These are phyloP conservation scores for Zygaena filipendulae DNA, from an alignment of 2,888 invertebrate species.

Conservation along the genomic window DNA sequence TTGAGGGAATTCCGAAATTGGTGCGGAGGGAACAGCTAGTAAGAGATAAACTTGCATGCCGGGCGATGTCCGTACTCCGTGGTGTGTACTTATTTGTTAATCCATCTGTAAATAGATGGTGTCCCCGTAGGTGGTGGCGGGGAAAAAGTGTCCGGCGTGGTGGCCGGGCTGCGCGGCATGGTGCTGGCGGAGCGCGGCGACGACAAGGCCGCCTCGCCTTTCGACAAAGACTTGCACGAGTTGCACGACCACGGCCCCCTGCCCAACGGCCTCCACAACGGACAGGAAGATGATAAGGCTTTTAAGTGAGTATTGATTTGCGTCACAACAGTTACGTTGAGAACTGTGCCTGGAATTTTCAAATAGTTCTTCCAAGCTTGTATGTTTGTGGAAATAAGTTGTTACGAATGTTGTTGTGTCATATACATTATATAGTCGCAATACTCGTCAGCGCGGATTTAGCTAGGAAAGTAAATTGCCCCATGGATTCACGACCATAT, in stretches of 20 bases:
- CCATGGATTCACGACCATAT: too few relatives aligned
- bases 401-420: neutral
- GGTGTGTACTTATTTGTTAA: too few relatives aligned
- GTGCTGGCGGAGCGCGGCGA: conserved; percentile 54
- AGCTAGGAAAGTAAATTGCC: too few relatives aligned
- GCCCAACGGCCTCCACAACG: conserved; percentile 69
- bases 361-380: too few relatives aligned
- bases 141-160: conserved; percentile 52
- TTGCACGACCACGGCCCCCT: conserved; percentile 56
- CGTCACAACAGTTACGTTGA: neutral
- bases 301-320: conserved; percentile 80
- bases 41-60: too few relatives aligned
- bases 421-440: conserved; percentile 17
- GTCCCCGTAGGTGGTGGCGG: conserved; percentile 46
- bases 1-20: too few relatives aligned
- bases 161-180: conserved; percentile 53
- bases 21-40: too few relatives aligned
- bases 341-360: conserved; percentile 1
- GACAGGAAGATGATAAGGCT: conserved; percentile 86
- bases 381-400: too few relatives aligned
- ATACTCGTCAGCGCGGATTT: too few relatives aligned
- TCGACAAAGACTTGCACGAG: conserved; percentile 59
- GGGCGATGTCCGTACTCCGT: too few relatives aligned
- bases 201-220: conserved; percentile 55
- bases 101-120: too few relatives aligned